Conservation (phyloP, 2,113 vertebrate genomes). For the Perca fluviatilis region DNA sequence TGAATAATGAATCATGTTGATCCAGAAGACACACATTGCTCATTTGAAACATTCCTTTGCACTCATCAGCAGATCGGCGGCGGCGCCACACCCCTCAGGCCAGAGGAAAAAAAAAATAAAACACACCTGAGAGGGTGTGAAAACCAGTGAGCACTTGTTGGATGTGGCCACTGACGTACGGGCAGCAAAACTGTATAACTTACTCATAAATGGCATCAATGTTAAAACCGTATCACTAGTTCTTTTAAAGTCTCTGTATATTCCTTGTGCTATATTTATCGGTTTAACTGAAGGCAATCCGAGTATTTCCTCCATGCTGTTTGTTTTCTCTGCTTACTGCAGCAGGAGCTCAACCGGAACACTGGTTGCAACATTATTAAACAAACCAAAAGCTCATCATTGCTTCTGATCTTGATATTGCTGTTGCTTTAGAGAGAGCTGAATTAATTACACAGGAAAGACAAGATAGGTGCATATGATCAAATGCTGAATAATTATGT, state of each 20-base stretch:
- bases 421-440: slow-evolving; percentile 2
- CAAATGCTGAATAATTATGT: slow-evolving; percentile 36
- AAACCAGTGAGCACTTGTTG: slow-evolving; percentile 70
- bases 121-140: slow-evolving; percentile 43
- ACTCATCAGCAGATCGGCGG: slow-evolving; percentile 38
- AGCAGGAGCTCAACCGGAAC: slow-evolving; percentile 18
- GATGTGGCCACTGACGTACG: slow-evolving; percentile 21
- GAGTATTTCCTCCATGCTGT: slow-evolving; percentile 17
- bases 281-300: slow-evolving; percentile 63
- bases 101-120: slow-evolving; percentile 25
- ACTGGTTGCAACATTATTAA: slow-evolving; percentile 22
- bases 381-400: slow-evolving; percentile 8
- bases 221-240: not conserved
- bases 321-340: slow-evolving; percentile 16
- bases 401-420: not conserved
- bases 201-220: slow-evolving; percentile 1
- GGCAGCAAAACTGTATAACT: slow-evolving; percentile 22
- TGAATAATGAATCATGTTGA: slow-evolving; percentile 50
- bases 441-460: slow-evolving; percentile 19
- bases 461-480: slow-evolving; percentile 33
- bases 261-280: slow-evolving; percentile 51
- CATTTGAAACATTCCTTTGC: slow-evolving; percentile 61
- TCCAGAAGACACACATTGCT: slow-evolving; percentile 55
- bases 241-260: slow-evolving; percentile 22
- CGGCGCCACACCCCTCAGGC: slow-evolving; percentile 42